Conservation (phyloP, 2,797 vertebrate species). For the Luscinia luscinia region DNA sequence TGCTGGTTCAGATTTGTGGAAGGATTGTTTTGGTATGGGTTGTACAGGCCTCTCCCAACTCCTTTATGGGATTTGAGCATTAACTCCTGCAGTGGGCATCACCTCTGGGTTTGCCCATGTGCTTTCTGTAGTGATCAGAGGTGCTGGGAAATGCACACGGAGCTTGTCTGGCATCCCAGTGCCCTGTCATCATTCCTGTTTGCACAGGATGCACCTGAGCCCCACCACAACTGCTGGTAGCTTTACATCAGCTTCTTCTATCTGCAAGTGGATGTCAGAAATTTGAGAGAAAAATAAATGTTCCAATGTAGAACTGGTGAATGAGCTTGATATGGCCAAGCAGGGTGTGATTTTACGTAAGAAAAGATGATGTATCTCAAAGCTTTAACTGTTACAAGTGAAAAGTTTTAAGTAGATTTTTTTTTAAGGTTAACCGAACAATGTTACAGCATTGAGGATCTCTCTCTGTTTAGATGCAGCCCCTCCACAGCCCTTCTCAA, state of each 20-base stretch:
- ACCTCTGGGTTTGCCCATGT: background rate
- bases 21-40: background rate
- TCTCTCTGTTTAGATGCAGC: accelerated
- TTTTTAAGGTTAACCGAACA: background rate
- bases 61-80: background rate
- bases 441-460: background rate
- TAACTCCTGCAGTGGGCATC: background rate
- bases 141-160: accelerated
- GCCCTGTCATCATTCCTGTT: background rate
- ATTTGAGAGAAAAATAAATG: background rate
- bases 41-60: background rate
- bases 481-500: background rate
- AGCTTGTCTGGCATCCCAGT: background rate
- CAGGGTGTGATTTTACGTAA: background rate
- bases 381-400: background rate
- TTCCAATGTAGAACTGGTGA: background rate
- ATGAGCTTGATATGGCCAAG: background rate
- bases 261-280: background rate
- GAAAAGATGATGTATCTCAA: background rate
- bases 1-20: background rate
- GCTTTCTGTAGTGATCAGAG: background rate
- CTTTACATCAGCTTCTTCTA: background rate
- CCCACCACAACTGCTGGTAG: background rate
- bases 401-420: background rate
- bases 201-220: background rate